Evolutionary conservation across 2,888 invertebrate genomes (phyloP), one percentile per base, ranked within the genome.

Genomic region (Lepetodrilus schrolli): DNA sequence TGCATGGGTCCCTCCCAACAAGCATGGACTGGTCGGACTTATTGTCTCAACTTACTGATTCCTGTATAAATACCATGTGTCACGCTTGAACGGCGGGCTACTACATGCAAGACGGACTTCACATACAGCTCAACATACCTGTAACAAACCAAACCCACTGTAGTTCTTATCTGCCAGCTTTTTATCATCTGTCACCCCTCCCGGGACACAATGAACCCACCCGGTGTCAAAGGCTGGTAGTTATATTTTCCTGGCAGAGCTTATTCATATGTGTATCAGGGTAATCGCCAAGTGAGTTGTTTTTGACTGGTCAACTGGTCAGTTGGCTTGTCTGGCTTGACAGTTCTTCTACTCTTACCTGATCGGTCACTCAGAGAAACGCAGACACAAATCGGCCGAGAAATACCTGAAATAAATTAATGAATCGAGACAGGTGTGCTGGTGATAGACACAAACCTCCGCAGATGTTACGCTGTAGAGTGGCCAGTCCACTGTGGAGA

Each of bases 181-280:
- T n/a, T 58, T 58, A 58, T 58, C 58, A 58, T 34, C 58, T 58
- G 58, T 30, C 58, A 58, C 58, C 58, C 58, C 58, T 26, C 30
- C 13, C 26, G 17, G 26, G 17, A 13, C 20, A 58, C 13, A 30
- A 17, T 58, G 58, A 17, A 58, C 58, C 30, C 58, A 34, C 30
- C 58, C 58, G 17, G 30, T 58, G 58, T 58, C 58, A 58, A 58
- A 58, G 58, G 34, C 58, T 58, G 13, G 58, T 58, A 30, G 58
- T n/a, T 26, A 58, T 26, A 30, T 58, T 26, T 34, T 34, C 17
- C 58, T 58, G n/a, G 58, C 58, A 30, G 30, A 26, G 58, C 58
- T n/a, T 58, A 30, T 58, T 58, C 58, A 58, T 58, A 58, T 30
- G 34, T 58, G 34, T 13, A 58, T 58, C 58, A 13, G 17, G n/a